A percentile compares a stretch with the other conserved stretches of the same genome.
These are phyloP conservation scores for Pseudonaja textilis DNA, from an alignment of 2,113 vertebrate species.

Conservation along the genomic window DNA sequence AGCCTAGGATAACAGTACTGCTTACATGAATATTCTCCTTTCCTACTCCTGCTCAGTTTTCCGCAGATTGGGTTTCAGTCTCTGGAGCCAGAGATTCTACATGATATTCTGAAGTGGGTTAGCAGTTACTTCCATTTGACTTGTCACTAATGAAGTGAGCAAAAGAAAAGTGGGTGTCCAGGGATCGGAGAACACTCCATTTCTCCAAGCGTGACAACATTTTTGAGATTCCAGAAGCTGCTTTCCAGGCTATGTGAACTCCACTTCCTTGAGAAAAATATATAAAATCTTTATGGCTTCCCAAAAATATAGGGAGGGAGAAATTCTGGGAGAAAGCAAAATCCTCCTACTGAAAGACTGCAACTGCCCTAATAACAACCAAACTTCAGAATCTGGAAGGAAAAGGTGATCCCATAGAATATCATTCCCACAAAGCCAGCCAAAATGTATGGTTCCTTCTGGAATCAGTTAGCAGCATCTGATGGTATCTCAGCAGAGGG, in stretches of 20 bases:
- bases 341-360: constrained; percentile 26
- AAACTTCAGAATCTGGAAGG: background rate
- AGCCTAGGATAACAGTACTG: background rate
- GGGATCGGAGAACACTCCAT: fast-evolving
- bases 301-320: background rate
- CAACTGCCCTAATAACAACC: background rate
- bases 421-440: background rate
- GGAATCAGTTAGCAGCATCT: background rate
- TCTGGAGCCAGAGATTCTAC: background rate
- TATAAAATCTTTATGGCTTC: background rate
- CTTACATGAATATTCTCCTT: background rate
- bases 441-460: background rate
- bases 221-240: background rate
- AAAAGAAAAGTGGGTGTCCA: background rate
- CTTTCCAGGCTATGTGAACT: background rate
- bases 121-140: background rate
- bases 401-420: background rate
- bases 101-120: constrained; percentile 3
- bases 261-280: background rate
- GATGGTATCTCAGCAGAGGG: background rate
- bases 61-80: background rate
- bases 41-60: background rate
- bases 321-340: constrained; percentile 31
- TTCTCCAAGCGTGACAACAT: background rate
- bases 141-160: constrained; percentile 4